Evolutionary conservation across 2,797 vertebrate genomes (phyloP), one percentile per base, ranked within the genome.

Genomic region (Gephyroberyx darwinii): DNA sequence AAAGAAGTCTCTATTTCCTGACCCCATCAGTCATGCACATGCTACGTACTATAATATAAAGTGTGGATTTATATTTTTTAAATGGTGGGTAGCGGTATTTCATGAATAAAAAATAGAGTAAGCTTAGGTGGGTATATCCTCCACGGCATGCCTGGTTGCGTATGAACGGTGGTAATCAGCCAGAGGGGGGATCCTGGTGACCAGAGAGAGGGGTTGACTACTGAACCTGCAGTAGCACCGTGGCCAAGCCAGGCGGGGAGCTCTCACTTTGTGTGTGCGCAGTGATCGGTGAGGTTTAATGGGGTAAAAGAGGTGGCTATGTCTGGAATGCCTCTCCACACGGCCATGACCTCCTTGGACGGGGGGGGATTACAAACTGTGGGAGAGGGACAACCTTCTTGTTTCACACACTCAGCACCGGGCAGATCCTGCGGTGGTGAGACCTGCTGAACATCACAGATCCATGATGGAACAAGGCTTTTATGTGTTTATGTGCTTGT

Each of bases 291-390:
- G 20, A 41, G 57, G 75, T 85, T 86, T 83, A 88, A 90, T 84
- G 76, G 69, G 61, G 74, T 64, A 77, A 74, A 84, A 82, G 73
- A 19, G 19, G 56, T 62, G 86, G 71, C 75, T 60, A 47, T 73
- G 80, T 84, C 79, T 85, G 87, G 86, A 89, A 89, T 90, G 77
- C 77, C 73, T 83, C 78, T 81, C 61, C 63, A 70, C 50, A 13
- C 16, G 13, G 78, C 80, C 78, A 6, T 86, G 88, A 90, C 91
- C 89, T 80, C 78, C 65, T 77, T 50, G 56, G 78, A 77, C 68
- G 30, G 72, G 76, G 61, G 26, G 81, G 83, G 88, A 88, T 87
- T 90, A 90, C 30, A 53, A 74, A 47, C 74, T 84, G 83, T 86
- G 83, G 76, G 77, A 89, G 82, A 78, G 37, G 71, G 82, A 37